These are phyloP conservation scores for Zelleria hepariella DNA, from an alignment of 2,888 invertebrate genomes.

Conservation along the genomic window DNA sequence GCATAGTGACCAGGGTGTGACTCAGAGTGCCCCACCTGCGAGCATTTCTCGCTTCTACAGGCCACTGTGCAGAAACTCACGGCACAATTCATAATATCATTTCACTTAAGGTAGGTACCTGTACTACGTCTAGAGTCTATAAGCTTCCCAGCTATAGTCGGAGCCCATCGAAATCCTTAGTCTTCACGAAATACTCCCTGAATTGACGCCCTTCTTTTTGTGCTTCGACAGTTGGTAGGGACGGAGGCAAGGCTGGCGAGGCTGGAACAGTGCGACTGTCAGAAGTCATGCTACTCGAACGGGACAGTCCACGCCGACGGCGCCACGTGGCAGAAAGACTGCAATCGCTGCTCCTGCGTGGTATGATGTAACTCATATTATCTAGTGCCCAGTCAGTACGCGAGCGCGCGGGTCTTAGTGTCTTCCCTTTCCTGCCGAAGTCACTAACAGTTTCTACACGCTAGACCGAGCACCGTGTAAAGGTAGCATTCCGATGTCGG, in stretches of 20 bases:
- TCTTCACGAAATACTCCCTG: too few species aligned
- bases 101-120: slow-evolving; percentile 89
- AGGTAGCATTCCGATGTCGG: too few species aligned
- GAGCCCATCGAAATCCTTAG: too few species aligned
- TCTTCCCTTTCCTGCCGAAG: too few species aligned
- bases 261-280: slow-evolving; percentile 92
- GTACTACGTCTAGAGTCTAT: too few species aligned
- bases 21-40: slow-evolving; percentile 91
- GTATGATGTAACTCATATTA: too few species aligned
- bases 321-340: slow-evolving; percentile 86
- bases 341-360: slow-evolving; percentile 91
- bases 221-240: slow-evolving; percentile 78
- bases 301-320: slow-evolving; percentile 87
- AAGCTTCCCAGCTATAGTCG: not conserved
- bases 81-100: slow-evolving; percentile 85
- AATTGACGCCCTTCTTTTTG: slow-evolving; percentile 9
- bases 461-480: too few species aligned
- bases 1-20: slow-evolving; percentile 74
- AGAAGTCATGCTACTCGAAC: slow-evolving; percentile 87
- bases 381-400: too few species aligned
- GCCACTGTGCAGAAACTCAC: slow-evolving; percentile 86
- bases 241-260: slow-evolving; percentile 83
- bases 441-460: too few species aligned
- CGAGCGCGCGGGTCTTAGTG: too few species aligned
- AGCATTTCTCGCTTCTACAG: slow-evolving; percentile 88